Percentiles rank a stretch among this genome's conserved stretches.
These are phyloP conservation scores for Coelopa pilipes DNA, from an alignment of 2,888 invertebrate species.

Conservation along the genomic window DNA sequence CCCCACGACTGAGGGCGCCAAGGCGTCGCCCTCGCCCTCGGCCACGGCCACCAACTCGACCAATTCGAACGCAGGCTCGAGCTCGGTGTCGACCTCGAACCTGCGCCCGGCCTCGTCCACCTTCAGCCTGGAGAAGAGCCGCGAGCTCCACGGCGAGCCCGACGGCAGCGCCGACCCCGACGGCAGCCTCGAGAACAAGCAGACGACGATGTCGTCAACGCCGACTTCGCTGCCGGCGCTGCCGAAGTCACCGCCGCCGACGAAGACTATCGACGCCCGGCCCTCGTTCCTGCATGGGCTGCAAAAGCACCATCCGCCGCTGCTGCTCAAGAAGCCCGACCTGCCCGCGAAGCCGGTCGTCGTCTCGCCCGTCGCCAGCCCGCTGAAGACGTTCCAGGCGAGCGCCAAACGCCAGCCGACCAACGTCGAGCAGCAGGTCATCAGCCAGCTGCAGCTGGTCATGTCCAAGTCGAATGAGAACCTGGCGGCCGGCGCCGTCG, in stretches of 20 bases:
- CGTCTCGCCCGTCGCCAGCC: constrained; percentile 63
- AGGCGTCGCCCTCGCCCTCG: constrained; percentile 42
- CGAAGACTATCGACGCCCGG: constrained; percentile 67
- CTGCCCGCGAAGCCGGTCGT: constrained; percentile 77
- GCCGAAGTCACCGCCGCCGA: constrained; percentile 69
- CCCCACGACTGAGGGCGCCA: constrained; percentile 31
- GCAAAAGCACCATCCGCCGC: constrained; percentile 65
- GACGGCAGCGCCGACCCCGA: constrained; percentile 89
- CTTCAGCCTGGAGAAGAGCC: constrained; percentile 70
- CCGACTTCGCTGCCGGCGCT: constrained; percentile 71
- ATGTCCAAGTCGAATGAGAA: constrained; percentile 61
- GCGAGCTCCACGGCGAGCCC: constrained; percentile 85
- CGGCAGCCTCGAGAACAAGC: constrained; percentile 73
- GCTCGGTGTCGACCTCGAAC: too few species aligned
- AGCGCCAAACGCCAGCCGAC: constrained; percentile 69
- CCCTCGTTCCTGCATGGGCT: constrained; percentile 80
- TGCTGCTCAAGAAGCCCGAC: constrained; percentile 71
- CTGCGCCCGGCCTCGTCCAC: too few species aligned
- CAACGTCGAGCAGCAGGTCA: constrained; percentile 68
- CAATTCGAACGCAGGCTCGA: too few species aligned
- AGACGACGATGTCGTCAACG: constrained; percentile 68
- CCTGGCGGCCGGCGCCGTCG: constrained; percentile 48
- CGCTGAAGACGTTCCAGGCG: constrained; percentile 69
- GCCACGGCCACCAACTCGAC: too few species aligned
- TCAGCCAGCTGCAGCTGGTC: constrained; percentile 70